Evolutionary conservation across 2,113 vertebrate species (phyloP), one percentile per base, ranked within the genome.

Genomic region (Porphyrio hochstetteri): DNA sequence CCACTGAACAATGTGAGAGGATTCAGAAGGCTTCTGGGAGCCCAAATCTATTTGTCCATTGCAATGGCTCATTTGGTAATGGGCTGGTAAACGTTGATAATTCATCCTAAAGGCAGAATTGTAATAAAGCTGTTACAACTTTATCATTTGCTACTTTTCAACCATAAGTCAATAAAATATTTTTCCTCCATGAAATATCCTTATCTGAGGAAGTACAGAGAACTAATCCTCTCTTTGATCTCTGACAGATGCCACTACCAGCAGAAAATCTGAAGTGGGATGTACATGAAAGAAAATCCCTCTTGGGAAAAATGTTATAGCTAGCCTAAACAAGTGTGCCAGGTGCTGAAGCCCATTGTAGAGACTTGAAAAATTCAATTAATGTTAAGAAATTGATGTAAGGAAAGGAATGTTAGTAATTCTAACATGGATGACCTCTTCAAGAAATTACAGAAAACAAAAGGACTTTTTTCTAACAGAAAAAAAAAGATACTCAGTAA

Each of bases 191-290:
- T n/a, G 61, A 92, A 95, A 89, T 48, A 87, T 53, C 40, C 61
- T 92, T 97, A 91, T 95, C 89, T 95, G 84, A 3, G 19, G 74
- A 89, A 82, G 38, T 44, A 89, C 65, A 93, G 89, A 68, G 64
- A 91, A 92, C 61, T 93, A 93, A 97, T 85, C 84, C 89, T 75
- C 69, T 60, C 77, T 95, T 89, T 95, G 89, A 97, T 96, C 91
- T 95, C 83, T 86, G 89, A 61, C 89, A 90, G 93, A 89, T 79
- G 81, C 35, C 65, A 78, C 82, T 79, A 90, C 81, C 53, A 91
- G 56, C 75, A 68, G 48, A 94, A 92, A 93, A 79, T 90, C 63
- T 94, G 53, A 84, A 94, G 86, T 33, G 31, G 77, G 53, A 84
- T 79, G 57, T 35, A 79, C 57, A 80, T 65, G 74, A 96, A 95